phyloP scores from a whole-genome alignment of 2,797 vertebrate species.

The Clamator glandarius region DNA sequence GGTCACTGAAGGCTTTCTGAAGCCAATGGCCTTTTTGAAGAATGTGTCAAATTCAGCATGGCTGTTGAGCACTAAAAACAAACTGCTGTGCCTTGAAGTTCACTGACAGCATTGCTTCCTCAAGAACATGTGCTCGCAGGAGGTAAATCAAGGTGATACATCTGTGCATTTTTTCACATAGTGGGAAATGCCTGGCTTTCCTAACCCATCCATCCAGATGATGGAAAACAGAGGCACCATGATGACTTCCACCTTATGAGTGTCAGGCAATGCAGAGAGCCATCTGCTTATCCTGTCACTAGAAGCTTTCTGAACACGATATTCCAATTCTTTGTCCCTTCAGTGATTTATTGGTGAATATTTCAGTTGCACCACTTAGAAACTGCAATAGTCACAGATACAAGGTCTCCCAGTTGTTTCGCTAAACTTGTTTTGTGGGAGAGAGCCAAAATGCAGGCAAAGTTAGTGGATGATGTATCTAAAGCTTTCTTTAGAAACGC shows the following conservation, averaged over 20 bases:
- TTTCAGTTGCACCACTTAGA: not conserved
- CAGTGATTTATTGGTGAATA: not conserved
- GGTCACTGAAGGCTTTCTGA: not conserved
- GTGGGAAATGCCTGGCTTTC: not conserved
- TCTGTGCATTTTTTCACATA: not conserved
- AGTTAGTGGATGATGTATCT: not conserved
- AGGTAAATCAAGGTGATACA: not conserved
- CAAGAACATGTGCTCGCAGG: not conserved
- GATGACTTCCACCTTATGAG: not conserved
- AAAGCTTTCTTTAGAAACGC: not conserved
- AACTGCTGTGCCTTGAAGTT: not conserved
- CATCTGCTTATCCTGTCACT: not conserved
- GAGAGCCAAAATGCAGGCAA: not conserved
- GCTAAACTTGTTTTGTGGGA: not conserved
- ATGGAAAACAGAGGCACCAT: not conserved
- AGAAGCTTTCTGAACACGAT: not conserved
- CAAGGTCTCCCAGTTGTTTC: not conserved
- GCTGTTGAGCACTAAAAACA: not conserved
- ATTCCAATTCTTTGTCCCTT: not conserved
- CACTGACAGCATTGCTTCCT: not conserved
- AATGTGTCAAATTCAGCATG: fast-evolving
- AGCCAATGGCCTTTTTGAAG: not conserved
- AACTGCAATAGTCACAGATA: not conserved
- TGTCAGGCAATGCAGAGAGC: not conserved
- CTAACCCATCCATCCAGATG: not conserved